Evolutionary conservation across 2,888 invertebrate genomes (phyloP).

Genomic region (Seira musarum): DNA sequence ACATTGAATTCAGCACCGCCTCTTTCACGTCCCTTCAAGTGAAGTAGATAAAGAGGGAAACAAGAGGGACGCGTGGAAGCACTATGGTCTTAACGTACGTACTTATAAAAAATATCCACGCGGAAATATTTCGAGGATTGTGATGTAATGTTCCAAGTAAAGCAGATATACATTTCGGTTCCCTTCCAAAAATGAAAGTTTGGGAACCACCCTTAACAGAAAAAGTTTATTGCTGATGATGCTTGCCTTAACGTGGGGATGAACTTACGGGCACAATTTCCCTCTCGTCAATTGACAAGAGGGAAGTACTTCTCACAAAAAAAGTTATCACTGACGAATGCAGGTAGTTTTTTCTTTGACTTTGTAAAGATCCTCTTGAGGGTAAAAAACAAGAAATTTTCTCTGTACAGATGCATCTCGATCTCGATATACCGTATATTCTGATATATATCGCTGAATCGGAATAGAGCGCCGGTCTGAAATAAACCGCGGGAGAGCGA

Average conservation of each 20-base stretch:
- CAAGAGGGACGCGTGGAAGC: conserved; percentile 23
- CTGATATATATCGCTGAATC: too few relatives aligned
- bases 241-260: not conserved
- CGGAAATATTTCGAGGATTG: not conserved
- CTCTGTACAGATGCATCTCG: too few relatives aligned
- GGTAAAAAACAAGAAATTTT: too few relatives aligned
- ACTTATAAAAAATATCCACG: not conserved
- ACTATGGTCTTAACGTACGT: not conserved
- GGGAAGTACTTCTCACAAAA: conserved; percentile 1
- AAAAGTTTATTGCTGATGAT: conserved; percentile 9
- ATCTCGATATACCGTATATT: too few relatives aligned
- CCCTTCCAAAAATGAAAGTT: conserved; percentile 15
- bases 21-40: conserved; percentile 68
- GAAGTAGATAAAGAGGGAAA: conserved; percentile 37
- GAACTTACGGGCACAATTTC: conserved; percentile 2
- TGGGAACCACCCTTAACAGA: conserved; percentile 49
- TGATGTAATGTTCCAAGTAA: not conserved
- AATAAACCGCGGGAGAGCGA: too few relatives aligned
- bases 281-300: conserved; percentile 8
- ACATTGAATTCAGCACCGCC: conserved; percentile 70
- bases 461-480: too few relatives aligned
- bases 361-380: too few relatives aligned
- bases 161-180: not conserved
- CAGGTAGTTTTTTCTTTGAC: too few relatives aligned
- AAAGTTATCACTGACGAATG: not conserved